Conservation (phyloP, 2,113 vertebrate genomes). For the Neolamprologus modestus region DNA sequence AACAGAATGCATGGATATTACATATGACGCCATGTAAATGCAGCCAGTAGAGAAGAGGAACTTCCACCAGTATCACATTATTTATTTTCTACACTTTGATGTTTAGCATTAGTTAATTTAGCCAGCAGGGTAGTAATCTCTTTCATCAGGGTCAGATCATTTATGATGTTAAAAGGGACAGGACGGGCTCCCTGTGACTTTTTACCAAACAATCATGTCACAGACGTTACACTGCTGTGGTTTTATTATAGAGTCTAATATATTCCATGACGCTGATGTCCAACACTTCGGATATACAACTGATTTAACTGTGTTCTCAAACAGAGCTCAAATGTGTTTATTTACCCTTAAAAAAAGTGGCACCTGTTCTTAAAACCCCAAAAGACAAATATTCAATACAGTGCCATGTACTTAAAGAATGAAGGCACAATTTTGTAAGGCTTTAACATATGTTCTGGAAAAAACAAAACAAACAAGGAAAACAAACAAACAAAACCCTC, state of each 20-base stretch:
- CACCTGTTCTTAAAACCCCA: neutral
- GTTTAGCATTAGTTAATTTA: neutral
- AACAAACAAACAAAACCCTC: neutral
- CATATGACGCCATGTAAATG: neutral
- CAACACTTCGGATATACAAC: neutral
- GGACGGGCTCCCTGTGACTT: neutral
- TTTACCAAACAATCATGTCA: neutral
- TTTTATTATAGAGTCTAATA: neutral
- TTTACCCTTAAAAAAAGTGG: neutral
- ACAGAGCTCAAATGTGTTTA: neutral
- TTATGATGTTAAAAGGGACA: neutral
- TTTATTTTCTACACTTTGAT: neutral
- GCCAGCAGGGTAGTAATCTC: neutral
- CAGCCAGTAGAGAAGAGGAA: neutral
- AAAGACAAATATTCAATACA: neutral
- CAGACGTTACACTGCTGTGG: neutral
- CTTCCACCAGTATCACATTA: neutral
- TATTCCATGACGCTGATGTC: neutral
- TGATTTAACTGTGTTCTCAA: neutral
- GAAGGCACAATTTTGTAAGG: neutral
- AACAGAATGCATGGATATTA: neutral
- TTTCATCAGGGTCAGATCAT: neutral
- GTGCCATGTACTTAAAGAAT: neutral
- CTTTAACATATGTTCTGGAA: neutral
- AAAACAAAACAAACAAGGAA: neutral